Evolutionary conservation across 2,113 vertebrate genomes (phyloP), one percentile per base, ranked within the genome.

Genomic region (Phrynosoma platyrhinos): DNA sequence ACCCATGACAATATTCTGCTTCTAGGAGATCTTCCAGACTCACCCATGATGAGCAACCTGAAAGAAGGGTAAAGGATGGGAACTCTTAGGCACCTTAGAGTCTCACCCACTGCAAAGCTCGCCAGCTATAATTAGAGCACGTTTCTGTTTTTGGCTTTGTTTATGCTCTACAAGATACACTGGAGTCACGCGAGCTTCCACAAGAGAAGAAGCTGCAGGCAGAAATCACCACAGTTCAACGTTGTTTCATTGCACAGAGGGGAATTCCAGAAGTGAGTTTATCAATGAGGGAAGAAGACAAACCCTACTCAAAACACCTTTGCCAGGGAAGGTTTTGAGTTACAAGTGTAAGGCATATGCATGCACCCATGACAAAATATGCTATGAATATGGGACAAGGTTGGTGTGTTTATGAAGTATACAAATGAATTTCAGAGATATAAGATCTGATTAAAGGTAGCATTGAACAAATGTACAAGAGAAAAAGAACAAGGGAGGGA

Each of bases 241-340:
- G 90, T 0, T 0, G 62, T 88, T 83, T 75, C 87, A 89, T 0
- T 0, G 58, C 0, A 5, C 84, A 52, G 62, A 40, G 88, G 90
- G 92, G 87, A 92, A 64, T 69, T 91, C 88, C 83, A 83, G 72
- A 36, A 90, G 32, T 81, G 3, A 23, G 10, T 72, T 80, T 47
- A 32, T 68, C 55, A 75, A 0, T 58, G 85, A 76, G 66, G 0
- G 0, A 90, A 52, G 36, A 64, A 42, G 72, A 25, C 53, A 87
- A 75, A 62, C 27, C 69, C 69, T n/a, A 36, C 12, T 82, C 71
- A 64, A 52, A 82, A 76, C 13, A 77, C 36, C 52, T 36, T 53
- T 82, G 79, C 79, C 55, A 62, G 12, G 40, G 20, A 47, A 75
- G 18, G 55, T 82, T 64, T 82, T 69, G 9, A 4, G 8, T 82